Base-by-base conservation (phyloP, 2,113 vertebrate species). In the Myiopsitta monachus region DNA sequence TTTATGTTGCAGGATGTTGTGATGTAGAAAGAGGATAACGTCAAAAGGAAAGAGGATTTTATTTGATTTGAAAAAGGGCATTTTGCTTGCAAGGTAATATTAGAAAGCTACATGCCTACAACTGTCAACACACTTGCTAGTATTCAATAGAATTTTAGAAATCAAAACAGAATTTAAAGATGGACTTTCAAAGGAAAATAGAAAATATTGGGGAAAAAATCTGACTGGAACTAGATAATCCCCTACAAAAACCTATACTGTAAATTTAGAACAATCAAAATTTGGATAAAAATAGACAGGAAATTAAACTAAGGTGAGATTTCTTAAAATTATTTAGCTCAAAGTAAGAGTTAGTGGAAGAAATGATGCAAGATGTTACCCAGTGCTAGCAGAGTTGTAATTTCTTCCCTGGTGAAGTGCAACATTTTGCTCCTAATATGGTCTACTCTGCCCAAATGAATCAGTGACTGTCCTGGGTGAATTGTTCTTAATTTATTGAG, bases 31-130 rank as follows among this genome's bases (percentile, higher is more conserved):
- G 80, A 94, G 69, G 54, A 73, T 76, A 27, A 9, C 41, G 64
- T 82, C 95, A 76, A 33, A 39, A 66, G 66, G 63, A 86, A 88
- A 73, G 79, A 75, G 21, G 14, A 16, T 94, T 94, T 95, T 92
- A 76, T 91, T 66, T 79, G 36, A 26, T 36, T 8, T 82, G 83
- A 76, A 82, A 75, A 87, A 66, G 41, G 66, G 8, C 18, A 47
- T 77, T 96, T 93, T 92, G 0, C 57, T 85, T 83, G 43, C 39
- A 72, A 84, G 66, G 47, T 78, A 36, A 23, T 82, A 81, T 76
- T 87, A 49, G 47, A 87, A 88, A 87, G 69, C 57, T 47, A 21
- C 66, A 41, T 83, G 49, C n/a, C 72, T 87, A 30, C 69, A 64
- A 14, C 47, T 52, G 83, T 55, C 76, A 80, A 31, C 0, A 0